Conservation (phyloP, 2,888 invertebrate genomes). For the Pinctada fucata region DNA sequence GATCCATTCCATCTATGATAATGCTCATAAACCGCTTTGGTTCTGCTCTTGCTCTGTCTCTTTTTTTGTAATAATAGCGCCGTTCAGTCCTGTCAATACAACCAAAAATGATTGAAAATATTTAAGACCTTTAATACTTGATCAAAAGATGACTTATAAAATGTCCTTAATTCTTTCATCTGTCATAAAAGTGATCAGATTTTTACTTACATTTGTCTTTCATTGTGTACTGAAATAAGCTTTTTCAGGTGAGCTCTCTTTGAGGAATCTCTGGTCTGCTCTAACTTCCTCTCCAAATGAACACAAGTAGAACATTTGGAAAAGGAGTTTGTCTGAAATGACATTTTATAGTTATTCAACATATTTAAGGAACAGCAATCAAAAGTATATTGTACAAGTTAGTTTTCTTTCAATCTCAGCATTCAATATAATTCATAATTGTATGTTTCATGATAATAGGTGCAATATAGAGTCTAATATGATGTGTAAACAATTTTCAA, state of each 20-base stretch:
- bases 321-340: conserved; percentile 30
- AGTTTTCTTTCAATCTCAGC: too few species aligned
- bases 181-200: too few species aligned
- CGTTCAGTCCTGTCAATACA: conserved; percentile 2
- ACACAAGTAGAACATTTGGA: conserved; percentile 31
- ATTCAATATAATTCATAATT: too few species aligned
- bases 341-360: too few species aligned
- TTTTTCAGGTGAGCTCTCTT: conserved; percentile 10
- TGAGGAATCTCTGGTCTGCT: conserved; percentile 2
- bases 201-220: conserved; percentile 27
- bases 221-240: conserved; percentile 25
- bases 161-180: too few species aligned
- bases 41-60: background rate
- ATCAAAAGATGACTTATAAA: too few species aligned
- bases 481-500: too few species aligned
- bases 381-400: too few species aligned
- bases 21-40: background rate
- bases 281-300: conserved; percentile 20
- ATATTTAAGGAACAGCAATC: too few species aligned
- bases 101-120: background rate
- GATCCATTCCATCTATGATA: conserved; percentile 7
- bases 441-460: too few species aligned
- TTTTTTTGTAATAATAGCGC: conserved; percentile 18
- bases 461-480: too few species aligned
- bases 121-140: too few species aligned